A percentile compares a stretch with the other conserved stretches of the same genome.
These are phyloP conservation scores for Platichthys flesus DNA, from an alignment of 2,113 vertebrate species.

Conservation along the genomic window DNA sequence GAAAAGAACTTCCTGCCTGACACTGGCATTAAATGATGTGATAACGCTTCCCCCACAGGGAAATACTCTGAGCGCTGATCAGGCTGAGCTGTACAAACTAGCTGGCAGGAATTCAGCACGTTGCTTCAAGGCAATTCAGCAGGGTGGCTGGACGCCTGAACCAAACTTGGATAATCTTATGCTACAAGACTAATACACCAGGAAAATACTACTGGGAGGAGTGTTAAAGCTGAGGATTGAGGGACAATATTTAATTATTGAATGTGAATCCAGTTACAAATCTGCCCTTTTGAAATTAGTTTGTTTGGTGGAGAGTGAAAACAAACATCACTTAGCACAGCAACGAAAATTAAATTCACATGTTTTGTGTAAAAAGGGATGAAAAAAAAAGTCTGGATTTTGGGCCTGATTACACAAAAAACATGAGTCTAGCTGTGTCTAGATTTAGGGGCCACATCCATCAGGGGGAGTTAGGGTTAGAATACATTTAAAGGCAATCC, in stretches of 20 bases:
- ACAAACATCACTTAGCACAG: background rate
- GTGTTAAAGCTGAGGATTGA: background rate
- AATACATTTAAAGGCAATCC: no score
- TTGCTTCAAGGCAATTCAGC: slow-evolving; percentile 43
- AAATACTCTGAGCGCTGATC: slow-evolving; percentile 32
- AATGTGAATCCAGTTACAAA: background rate
- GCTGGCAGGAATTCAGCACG: slow-evolving; percentile 35
- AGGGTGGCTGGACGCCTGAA: background rate
- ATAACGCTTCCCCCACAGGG: slow-evolving; percentile 43
- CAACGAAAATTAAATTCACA: background rate
- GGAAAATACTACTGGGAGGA: background rate
- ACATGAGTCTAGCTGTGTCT: no score
- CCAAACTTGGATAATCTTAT: slow-evolving; percentile 10
- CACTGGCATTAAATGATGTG: slow-evolving; percentile 35
- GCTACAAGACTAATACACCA: background rate
- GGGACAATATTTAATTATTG: background rate
- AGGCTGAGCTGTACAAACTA: slow-evolving; percentile 36
- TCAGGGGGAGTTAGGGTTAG: no score
- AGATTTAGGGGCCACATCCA: no score
- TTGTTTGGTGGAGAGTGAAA: background rate
- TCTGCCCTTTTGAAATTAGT: background rate
- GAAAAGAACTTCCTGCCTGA: slow-evolving; percentile 28
- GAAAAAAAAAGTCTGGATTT: no score
- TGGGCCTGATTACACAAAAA: no score
- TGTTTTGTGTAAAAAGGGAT: no score